Evolutionary conservation across 1,140 invertebrate species (phyloP).

Genomic region (Drosophila saltans): DNA sequence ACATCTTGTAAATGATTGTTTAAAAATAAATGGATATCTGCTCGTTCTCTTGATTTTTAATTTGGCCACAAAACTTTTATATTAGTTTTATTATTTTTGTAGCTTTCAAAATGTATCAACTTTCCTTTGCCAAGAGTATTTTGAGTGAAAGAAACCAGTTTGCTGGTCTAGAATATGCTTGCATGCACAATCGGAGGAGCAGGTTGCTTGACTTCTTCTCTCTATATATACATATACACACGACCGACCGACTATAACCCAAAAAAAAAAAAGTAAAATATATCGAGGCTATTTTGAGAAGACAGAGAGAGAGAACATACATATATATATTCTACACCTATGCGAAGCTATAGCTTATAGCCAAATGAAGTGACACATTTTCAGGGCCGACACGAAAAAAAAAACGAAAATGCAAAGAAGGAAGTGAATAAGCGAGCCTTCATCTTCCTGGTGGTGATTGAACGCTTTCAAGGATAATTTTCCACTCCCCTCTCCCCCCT

Average conservation of each 20-base stretch:
- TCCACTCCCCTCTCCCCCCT: not conserved
- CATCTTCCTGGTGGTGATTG: slow-evolving; percentile 57
- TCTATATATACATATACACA: slow-evolving; percentile 55
- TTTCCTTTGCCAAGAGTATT: not conserved
- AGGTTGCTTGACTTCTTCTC: slow-evolving; percentile 23
- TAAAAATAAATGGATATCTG: too few relatives aligned
- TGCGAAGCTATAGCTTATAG: slow-evolving; percentile 27
- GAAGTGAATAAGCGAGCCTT: slow-evolving; percentile 51
- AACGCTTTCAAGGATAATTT: slow-evolving; percentile 72
- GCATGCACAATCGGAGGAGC: slow-evolving; percentile 12
- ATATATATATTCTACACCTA: slow-evolving; percentile 2
- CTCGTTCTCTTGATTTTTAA: too few relatives aligned
- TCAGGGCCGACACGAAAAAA: slow-evolving; percentile 44
- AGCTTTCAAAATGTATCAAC: too few relatives aligned
- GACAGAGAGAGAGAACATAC: slow-evolving; percentile 9
- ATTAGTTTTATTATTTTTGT: too few relatives aligned
- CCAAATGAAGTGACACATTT: slow-evolving; percentile 64
- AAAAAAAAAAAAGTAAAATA: slow-evolving; percentile 2
- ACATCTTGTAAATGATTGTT: too few relatives aligned
- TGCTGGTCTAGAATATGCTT: slow-evolving; percentile 11
- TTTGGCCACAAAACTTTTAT: too few relatives aligned
- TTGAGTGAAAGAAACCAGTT: slow-evolving; percentile 51
- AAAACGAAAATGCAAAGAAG: slow-evolving; percentile 23
- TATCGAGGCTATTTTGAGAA: slow-evolving; percentile 38
- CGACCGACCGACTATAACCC: slow-evolving; percentile 3